A percentile compares a stretch with the other conserved stretches of the same genome.
These are phyloP conservation scores for Engystomops pustulosus DNA, from an alignment of 2,113 vertebrate species.

Conservation along the genomic window DNA sequence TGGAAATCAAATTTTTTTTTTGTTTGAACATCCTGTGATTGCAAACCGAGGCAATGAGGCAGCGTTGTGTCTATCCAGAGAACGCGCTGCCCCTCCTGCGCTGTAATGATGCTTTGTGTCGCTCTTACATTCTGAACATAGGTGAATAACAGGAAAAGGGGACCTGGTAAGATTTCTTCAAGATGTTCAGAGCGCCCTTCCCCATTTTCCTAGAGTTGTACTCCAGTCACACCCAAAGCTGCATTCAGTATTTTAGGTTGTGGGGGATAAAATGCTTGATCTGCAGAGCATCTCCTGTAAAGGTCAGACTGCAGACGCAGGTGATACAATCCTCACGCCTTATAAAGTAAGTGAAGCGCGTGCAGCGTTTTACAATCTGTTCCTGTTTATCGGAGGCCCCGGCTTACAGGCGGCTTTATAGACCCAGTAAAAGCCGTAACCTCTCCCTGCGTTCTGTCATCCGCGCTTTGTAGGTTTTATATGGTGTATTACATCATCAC, in stretches of 20 bases:
- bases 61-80: background rate
- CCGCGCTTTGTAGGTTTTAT: background rate
- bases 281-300: too few relatives aligned
- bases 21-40: slow-evolving; percentile 26
- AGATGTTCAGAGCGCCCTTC: background rate
- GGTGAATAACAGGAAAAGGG: background rate
- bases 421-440: slow-evolving; percentile 11
- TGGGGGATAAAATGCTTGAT: too few relatives aligned
- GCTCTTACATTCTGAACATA: background rate
- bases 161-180: background rate
- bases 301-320: too few relatives aligned
- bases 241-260: too few relatives aligned
- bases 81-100: background rate
- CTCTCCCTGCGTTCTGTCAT: background rate
- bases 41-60: background rate
- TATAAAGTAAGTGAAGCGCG: background rate
- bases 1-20: slow-evolving; percentile 10
- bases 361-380: background rate
- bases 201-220: too few relatives aligned
- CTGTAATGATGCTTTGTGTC: background rate
- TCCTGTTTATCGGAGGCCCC: background rate
- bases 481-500: background rate
- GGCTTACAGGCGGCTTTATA: background rate
- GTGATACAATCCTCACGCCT: background rate
- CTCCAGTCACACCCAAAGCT: too few relatives aligned